These are phyloP conservation scores for Rhamphomyia laevipes DNA, from an alignment of 2,888 invertebrate genomes.

Conservation along the genomic window DNA sequence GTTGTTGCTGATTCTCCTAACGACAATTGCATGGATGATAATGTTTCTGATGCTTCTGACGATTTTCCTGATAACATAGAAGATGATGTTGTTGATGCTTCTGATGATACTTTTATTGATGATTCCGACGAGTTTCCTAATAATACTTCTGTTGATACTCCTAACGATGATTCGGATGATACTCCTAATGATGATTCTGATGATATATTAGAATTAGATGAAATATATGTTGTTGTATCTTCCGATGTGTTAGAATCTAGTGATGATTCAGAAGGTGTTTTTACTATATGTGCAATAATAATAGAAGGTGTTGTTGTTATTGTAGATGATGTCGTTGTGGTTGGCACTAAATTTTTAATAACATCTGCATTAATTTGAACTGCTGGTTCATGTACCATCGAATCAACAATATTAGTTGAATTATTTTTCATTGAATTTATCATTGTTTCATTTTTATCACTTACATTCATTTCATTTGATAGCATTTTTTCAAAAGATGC, in stretches of 20 bases:
- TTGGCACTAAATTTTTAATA: constrained; percentile 8
- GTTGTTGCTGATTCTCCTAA: neutral
- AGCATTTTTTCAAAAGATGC: neutral
- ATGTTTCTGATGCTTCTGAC: constrained; percentile 11
- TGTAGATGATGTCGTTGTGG: constrained; percentile 15
- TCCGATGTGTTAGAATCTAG: neutral
- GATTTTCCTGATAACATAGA: too few species aligned
- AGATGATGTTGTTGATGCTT: too few species aligned
- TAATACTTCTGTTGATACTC: constrained; percentile 10
- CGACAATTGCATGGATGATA: constrained; percentile 1
- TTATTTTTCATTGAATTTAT: too few species aligned
- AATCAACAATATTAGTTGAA: too few species aligned
- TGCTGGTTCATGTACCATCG: too few species aligned
- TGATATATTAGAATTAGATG: constrained; percentile 25
- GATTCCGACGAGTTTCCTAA: neutral
- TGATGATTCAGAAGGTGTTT: neutral
- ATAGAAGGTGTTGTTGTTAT: constrained; percentile 18
- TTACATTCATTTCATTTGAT: too few species aligned
- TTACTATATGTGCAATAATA: neutral
- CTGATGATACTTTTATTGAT: constrained; percentile 10
- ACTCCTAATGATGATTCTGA: too few species aligned
- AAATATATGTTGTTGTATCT: constrained; percentile 7
- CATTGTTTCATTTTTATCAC: too few species aligned
- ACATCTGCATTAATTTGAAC: too few species aligned
- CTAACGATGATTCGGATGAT: constrained; percentile 1